phyloP scores from a whole-genome alignment of 2,888 invertebrate genomes.

The Nipponacmea schrenckii region DNA sequence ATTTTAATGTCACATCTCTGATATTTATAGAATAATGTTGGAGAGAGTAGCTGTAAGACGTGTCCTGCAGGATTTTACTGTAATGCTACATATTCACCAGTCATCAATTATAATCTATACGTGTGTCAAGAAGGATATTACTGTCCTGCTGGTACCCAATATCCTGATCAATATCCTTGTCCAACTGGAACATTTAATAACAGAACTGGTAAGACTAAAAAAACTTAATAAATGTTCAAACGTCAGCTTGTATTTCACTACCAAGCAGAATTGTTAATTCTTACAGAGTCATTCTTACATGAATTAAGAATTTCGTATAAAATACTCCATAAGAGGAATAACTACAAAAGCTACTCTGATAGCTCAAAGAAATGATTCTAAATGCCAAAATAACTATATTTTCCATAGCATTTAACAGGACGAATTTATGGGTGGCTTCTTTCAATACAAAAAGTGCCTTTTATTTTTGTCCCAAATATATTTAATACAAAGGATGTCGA shows the following conservation, averaged over 20 bases:
- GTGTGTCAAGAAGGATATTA: conserved; percentile 64
- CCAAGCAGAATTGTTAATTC: neutral
- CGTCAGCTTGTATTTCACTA: neutral
- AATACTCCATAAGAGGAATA: neutral
- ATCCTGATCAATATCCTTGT: conserved; percentile 57
- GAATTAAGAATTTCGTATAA: neutral
- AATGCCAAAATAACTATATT: no score
- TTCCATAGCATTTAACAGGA: no score
- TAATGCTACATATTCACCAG: conserved; percentile 62
- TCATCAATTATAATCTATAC: conserved; percentile 49
- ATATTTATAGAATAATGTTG: conserved; percentile 40
- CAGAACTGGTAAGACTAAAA: conserved; percentile 52
- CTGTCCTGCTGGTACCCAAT: conserved; percentile 61
- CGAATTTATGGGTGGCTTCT: no score
- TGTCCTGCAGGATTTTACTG: conserved; percentile 61
- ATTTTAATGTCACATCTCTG: no score
- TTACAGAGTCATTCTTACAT: no score
- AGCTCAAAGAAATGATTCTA: neutral
- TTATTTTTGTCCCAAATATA: no score
- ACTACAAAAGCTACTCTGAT: neutral
- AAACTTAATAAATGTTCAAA: no score
- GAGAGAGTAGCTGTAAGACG: conserved; percentile 43
- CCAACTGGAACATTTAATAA: conserved; percentile 64
- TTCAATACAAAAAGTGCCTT: no score
- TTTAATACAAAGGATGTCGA: no score